Evolutionary conservation across 1,140 invertebrate genomes (phyloP).

Genomic region (Chironomus tepperi): DNA sequence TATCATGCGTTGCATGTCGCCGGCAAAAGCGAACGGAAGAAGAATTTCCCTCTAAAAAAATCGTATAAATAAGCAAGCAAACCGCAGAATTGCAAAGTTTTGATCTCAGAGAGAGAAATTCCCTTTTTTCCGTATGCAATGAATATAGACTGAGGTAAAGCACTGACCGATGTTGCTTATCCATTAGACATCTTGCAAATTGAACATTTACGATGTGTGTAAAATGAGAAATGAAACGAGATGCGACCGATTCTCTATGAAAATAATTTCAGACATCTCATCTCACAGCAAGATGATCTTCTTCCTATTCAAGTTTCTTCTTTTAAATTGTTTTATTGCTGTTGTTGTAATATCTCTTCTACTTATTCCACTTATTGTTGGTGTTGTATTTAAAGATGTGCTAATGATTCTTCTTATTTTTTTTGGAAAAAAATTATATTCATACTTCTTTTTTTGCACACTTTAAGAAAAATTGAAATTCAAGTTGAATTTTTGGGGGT

Average conservation of each 20-base stretch:
- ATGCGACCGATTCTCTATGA: background rate
- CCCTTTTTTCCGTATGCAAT: background rate
- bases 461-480: too few species aligned
- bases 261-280: background rate
- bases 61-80: background rate
- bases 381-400: background rate
- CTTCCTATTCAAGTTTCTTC: background rate
- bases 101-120: background rate
- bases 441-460: too few species aligned
- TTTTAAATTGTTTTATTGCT: background rate
- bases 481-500: too few species aligned
- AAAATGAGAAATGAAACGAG: background rate
- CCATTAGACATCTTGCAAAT: background rate
- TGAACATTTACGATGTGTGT: background rate
- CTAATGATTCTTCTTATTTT: conserved; percentile 5
- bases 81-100: background rate
- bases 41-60: conserved; percentile 16
- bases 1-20: background rate
- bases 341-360: background rate
- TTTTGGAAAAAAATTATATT: background rate
- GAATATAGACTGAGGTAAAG: background rate
- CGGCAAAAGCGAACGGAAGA: background rate
- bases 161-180: background rate
- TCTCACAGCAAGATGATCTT: background rate
- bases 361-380: background rate